These are phyloP conservation scores for Brachionus asplanchnoidis DNA, from an alignment of 1,140 invertebrate species.

Conservation along the genomic window DNA sequence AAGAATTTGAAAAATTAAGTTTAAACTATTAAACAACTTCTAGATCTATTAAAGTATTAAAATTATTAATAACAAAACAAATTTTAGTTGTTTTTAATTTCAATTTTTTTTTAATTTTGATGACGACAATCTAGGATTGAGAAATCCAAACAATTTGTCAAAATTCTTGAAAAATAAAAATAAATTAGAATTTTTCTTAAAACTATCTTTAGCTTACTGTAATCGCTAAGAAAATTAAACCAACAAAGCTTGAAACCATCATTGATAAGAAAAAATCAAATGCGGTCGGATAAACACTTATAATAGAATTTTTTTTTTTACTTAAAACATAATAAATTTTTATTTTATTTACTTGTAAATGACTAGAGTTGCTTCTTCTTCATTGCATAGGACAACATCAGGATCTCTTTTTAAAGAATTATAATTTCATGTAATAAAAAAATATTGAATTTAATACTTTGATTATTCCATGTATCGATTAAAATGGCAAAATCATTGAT, in stretches of 20 bases:
- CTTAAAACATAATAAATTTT: neutral
- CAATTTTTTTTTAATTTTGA: neutral
- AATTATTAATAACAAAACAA: neutral
- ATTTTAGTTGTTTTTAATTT: neutral
- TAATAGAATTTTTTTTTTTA: too few species aligned
- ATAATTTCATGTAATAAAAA: neutral
- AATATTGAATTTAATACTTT: constrained; percentile 48
- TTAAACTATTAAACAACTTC: neutral
- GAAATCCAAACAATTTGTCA: neutral
- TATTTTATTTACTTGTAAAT: constrained; percentile 62
- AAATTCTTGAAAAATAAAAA: too few species aligned
- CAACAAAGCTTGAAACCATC: too few species aligned
- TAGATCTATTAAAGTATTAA: neutral
- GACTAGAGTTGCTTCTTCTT: constrained; percentile 70
- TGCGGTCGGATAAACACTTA: too few species aligned
- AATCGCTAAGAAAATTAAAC: too few species aligned
- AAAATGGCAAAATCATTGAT: constrained; percentile 68
- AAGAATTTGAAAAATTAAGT: neutral
- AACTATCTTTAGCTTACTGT: too few species aligned
- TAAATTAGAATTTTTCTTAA: too few species aligned
- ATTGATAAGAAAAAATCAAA: too few species aligned
- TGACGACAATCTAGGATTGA: constrained; percentile 1
- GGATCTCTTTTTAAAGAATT: constrained; percentile 66
- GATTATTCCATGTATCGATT: constrained; percentile 57
- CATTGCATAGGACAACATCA: constrained; percentile 84